Conservation (phyloP, 2,113 vertebrate genomes). For the Fukomys damarensis region DNA sequence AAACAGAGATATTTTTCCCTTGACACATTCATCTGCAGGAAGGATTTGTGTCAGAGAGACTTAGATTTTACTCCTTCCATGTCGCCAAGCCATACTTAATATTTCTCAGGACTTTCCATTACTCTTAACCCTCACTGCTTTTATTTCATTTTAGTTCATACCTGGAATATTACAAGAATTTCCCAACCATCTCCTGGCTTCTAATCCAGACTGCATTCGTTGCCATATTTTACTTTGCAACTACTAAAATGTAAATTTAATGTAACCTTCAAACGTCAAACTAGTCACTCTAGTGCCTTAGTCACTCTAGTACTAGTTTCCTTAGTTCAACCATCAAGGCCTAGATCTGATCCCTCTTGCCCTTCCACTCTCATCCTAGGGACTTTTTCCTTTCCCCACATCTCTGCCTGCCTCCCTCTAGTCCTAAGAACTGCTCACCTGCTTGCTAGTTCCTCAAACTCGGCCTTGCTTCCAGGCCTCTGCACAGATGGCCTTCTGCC, state of each 20-base stretch:
- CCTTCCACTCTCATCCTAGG: background rate
- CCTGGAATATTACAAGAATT: background rate
- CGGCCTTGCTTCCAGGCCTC: background rate
- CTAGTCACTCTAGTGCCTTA: no score
- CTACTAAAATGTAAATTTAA: conserved; percentile 37
- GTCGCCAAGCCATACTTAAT: background rate
- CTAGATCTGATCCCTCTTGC: background rate
- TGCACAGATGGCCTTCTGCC: background rate
- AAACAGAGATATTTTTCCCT: conserved; percentile 29
- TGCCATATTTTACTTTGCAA: conserved; percentile 20
- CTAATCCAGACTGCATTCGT: background rate
- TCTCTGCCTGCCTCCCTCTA: background rate
- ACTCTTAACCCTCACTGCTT: background rate
- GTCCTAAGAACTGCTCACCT: background rate
- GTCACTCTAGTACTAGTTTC: background rate
- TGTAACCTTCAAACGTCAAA: conserved; percentile 24
- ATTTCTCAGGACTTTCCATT: conserved; percentile 23
- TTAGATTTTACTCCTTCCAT: conserved; percentile 8
- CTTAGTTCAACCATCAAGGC: background rate
- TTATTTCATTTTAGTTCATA: conserved; percentile 8
- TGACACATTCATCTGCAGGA: background rate
- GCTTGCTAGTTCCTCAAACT: background rate
- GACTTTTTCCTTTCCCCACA: background rate
- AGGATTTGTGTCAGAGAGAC: background rate
- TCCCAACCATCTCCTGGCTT: background rate